These are phyloP conservation scores for Pectinophora gossypiella DNA, from an alignment of 1,140 invertebrate genomes.

Conservation along the genomic window DNA sequence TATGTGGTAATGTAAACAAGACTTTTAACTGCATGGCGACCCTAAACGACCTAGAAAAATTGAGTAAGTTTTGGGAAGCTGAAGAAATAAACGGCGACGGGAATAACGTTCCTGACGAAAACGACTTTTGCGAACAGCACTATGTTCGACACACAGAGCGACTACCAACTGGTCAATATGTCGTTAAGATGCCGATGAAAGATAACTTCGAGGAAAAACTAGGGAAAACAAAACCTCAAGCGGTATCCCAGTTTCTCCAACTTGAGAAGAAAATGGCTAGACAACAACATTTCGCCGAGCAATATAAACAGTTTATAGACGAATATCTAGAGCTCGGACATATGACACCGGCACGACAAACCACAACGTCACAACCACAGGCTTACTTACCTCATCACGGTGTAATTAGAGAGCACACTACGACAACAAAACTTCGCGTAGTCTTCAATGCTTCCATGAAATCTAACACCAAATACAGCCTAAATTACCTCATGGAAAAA, in stretches of 20 bases:
- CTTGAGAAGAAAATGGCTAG: not conserved
- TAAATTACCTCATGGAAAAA: conserved; percentile 6
- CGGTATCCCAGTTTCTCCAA: not conserved
- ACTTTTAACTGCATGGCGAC: conserved; percentile 8
- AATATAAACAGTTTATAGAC: not conserved
- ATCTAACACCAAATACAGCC: not conserved
- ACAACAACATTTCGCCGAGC: not conserved
- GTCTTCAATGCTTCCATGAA: conserved; percentile 9
- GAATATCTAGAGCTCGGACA: not conserved
- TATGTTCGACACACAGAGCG: not conserved
- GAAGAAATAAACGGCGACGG: no score
- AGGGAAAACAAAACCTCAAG: not conserved
- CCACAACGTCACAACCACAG: not conserved
- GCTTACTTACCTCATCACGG: conserved; percentile 4
- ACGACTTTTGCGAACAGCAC: conserved; percentile 3
- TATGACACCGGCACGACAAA: not conserved
- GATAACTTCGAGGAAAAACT: not conserved
- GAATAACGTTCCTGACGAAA: no score
- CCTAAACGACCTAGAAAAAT: conserved; percentile 7
- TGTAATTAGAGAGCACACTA: not conserved
- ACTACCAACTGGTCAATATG: conserved; percentile 4
- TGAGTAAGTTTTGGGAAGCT: conserved; percentile 8
- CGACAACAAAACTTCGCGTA: conserved; percentile 1
- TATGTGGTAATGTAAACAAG: conserved; percentile 7
- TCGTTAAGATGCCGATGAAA: not conserved